phyloP scores from a whole-genome alignment of 2,888 invertebrate genomes.

The Sminthurides aquaticus region DNA sequence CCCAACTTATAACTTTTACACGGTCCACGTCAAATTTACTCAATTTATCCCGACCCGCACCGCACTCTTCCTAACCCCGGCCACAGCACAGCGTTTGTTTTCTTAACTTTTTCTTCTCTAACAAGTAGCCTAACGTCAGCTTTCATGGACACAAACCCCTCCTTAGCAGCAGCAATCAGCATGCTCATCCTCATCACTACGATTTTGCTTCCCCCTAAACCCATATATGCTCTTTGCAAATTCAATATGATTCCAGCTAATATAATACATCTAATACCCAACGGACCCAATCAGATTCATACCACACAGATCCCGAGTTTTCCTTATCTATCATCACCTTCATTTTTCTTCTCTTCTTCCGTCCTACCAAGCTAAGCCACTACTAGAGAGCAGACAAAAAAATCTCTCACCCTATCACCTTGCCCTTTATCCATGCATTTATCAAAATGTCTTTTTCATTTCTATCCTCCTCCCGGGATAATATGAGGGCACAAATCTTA shows the following conservation, averaged over 20 bases:
- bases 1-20: neutral
- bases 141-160: neutral
- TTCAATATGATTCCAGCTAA: neutral
- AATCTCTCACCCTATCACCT: neutral
- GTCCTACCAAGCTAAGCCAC: too few relatives aligned
- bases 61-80: neutral
- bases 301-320: neutral
- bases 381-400: too few relatives aligned
- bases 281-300: neutral
- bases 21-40: neutral
- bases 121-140: too few relatives aligned
- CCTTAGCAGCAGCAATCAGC: neutral
- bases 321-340: neutral
- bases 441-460: neutral
- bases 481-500: too few relatives aligned
- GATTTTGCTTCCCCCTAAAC: too few relatives aligned
- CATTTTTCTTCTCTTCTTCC: neutral
- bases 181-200: too few relatives aligned
- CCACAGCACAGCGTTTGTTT: neutral
- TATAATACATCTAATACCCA: neutral
- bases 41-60: too few relatives aligned
- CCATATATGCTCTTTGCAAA: conserved; percentile 1
- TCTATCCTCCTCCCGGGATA: neutral
- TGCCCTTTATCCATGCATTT: neutral
- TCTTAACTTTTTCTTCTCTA: neutral